Conservation (phyloP, 2,888 invertebrate species). For the Drosophila paucipuncta region DNA sequence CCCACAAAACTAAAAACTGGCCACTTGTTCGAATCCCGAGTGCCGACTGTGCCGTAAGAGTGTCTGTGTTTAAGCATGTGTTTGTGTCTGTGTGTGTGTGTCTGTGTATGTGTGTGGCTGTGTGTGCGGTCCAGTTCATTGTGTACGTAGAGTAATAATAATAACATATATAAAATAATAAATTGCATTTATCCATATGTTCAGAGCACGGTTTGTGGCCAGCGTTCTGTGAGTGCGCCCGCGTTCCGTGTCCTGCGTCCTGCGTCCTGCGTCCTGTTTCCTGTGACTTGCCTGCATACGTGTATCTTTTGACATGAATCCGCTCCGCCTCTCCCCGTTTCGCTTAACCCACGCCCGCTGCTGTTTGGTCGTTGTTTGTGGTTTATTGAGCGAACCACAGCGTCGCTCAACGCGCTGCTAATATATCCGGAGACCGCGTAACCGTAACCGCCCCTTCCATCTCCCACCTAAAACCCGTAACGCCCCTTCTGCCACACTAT, state of each 20-base stretch:
- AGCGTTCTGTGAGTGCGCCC: constrained; percentile 8
- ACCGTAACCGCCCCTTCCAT: constrained; percentile 50
- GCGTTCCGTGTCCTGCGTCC: constrained; percentile 24
- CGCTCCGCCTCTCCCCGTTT: neutral
- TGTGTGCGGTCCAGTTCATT: constrained; percentile 46
- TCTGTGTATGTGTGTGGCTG: constrained; percentile 8
- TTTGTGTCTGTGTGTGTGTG: neutral
- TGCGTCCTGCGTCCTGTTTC: constrained; percentile 30
- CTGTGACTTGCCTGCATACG: constrained; percentile 46
- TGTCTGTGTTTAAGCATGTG: neutral
- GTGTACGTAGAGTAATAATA: constrained; percentile 57
- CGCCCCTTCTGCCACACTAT: neutral
- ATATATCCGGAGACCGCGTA: constrained; percentile 73
- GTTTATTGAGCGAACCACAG: constrained; percentile 65
- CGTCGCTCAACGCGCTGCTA: constrained; percentile 64
- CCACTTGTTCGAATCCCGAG: constrained; percentile 66
- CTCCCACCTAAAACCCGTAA: neutral
- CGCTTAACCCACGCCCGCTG: neutral
- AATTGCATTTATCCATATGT: constrained; percentile 67
- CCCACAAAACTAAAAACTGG: constrained; percentile 60
- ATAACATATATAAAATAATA: constrained; percentile 76
- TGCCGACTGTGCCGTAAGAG: neutral
- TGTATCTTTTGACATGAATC: constrained; percentile 51
- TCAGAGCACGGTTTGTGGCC: constrained; percentile 41
- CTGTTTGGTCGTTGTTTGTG: constrained; percentile 55